phyloP scores from a whole-genome alignment of 2,797 vertebrate genomes.

The Gobio occitaniae region DNA sequence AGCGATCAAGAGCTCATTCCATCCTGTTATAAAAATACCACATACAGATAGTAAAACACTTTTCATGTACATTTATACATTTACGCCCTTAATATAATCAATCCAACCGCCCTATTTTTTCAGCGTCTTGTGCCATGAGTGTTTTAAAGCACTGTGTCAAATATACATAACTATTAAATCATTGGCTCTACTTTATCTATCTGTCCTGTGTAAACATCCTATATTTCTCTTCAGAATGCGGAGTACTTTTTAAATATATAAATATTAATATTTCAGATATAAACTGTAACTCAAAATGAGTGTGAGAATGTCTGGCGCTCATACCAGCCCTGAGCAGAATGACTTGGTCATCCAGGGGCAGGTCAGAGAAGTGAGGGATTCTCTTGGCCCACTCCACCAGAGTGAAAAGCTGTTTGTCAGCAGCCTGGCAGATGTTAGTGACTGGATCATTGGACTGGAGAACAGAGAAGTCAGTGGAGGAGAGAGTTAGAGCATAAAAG shows the following conservation, averaged over 20 bases:
- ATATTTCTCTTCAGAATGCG: background rate
- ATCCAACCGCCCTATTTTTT: background rate
- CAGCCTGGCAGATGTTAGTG: slow-evolving; percentile 98
- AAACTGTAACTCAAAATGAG: background rate
- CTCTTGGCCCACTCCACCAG: slow-evolving; percentile 99
- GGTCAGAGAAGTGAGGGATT: slow-evolving; percentile 95
- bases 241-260: background rate
- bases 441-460: slow-evolving; percentile 93
- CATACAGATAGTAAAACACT: background rate
- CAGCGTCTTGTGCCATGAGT: background rate
- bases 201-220: background rate
- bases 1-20: slow-evolving; percentile 97
- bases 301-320: slow-evolving; percentile 26
- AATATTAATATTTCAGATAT: background rate
- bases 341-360: slow-evolving; percentile 97
- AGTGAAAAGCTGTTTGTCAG: slow-evolving; percentile 98
- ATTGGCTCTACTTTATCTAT: background rate
- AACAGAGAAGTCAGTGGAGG: slow-evolving; percentile 50
- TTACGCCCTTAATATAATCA: background rate
- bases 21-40: slow-evolving; percentile 77
- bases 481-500: slow-evolving; percentile 8
- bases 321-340: slow-evolving; percentile 95
- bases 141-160: background rate
- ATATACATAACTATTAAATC: background rate
- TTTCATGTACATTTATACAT: background rate